Base-by-base conservation (phyloP, 2,113 vertebrate species). In the Chaetodon auriga region DNA sequence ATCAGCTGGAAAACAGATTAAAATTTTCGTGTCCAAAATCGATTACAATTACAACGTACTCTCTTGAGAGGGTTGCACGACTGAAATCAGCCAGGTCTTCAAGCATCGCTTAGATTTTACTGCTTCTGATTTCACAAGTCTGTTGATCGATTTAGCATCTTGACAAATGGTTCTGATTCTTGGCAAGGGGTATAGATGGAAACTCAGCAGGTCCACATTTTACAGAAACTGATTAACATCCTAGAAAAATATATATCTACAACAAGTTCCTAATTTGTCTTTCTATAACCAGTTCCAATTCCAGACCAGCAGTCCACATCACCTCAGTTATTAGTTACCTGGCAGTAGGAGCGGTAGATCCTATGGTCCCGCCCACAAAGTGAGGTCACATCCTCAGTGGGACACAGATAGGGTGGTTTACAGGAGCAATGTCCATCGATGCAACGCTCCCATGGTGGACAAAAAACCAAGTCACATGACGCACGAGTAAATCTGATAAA, bases 401-500 rank as follows among this genome's bases (percentile, higher is more conserved):
- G 86, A 57, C 90, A 92, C 66, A 75, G 7, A 18, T 92, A 87
- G 0, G 88, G 84, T 0, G 65, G 74, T 66, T 92, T 92, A 41
- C 90, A 92, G 41, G 68, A 62, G 35, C 90, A 92, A 0, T 1
- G 5, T 10, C 82, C 80, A 0, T 80, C 5, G 3, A 89, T 21
- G 49, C 90, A 92, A 8, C 86, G 86, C 75, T 89, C 53, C 90
- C 90, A 92, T 0, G 88, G 90, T 6, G 10, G 45, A 60, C 90
- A 92, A 18, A 92, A 92, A 21, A 89, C 71, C 62, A 81, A 54
- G 46, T n/a, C 58, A 55, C 90, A 92, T 2, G 90, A 90, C 2
- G 16, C 49, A 2, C 87, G 82, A 2, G 84, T 89, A 0, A 49
- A 55, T 7, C 89, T 91, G 54, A n/a, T 8, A 4, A 54, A 61